Conservation (phyloP, 2,797 vertebrate species). For the Chiropotes sagulatus region DNA sequence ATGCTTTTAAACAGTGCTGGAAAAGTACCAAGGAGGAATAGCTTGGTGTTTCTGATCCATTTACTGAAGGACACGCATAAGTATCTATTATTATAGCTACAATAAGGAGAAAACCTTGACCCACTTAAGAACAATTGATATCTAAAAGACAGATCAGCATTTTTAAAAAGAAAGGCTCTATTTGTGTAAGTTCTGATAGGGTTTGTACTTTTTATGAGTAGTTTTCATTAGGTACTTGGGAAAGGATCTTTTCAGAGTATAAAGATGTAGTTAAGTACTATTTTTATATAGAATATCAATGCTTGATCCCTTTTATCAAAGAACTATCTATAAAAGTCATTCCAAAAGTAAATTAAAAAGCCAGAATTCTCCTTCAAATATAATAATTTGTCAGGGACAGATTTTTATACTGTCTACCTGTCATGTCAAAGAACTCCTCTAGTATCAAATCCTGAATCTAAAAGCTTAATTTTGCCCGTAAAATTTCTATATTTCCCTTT, state of each 20-base stretch:
- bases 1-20: conserved; percentile 6
- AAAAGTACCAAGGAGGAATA: neutral
- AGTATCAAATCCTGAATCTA: neutral
- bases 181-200: neutral
- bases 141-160: neutral
- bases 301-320: neutral
- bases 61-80: conserved; percentile 19
- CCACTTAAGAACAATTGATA: conserved; percentile 8
- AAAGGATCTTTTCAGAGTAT: neutral
- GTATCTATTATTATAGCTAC: neutral
- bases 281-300: neutral
- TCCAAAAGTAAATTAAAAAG: conserved; percentile 15
- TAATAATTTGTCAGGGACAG: neutral
- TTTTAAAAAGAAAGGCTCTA: conserved; percentile 24
- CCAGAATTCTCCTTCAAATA: conserved; percentile 1
- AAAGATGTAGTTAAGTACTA: neutral
- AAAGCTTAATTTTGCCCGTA: neutral
- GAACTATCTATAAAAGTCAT: neutral
- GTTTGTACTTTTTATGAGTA: conserved; percentile 19
- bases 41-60: neutral
- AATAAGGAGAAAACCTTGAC: conserved; percentile 40
- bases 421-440: neutral
- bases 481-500: neutral
- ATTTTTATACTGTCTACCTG: conserved; percentile 16
- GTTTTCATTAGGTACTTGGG: neutral